phyloP scores from a whole-genome alignment of 2,888 invertebrate genomes.

The Ichneumoninae sp. region DNA sequence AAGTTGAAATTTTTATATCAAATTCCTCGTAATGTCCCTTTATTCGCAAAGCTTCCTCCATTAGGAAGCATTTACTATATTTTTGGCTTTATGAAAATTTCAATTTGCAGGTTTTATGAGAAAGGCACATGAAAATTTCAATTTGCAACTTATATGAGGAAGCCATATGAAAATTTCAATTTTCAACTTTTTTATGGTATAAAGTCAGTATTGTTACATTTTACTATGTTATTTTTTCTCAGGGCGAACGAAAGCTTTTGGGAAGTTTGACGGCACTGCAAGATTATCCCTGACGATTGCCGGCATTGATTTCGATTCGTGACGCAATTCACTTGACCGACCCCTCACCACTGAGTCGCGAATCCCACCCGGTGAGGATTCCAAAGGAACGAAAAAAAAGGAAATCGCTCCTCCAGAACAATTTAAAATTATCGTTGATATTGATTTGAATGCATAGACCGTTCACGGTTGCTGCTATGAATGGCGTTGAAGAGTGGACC shows the following conservation, averaged over 20 bases:
- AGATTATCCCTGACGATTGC: neutral
- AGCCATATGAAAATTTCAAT: too few relatives aligned
- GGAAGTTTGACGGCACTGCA: neutral
- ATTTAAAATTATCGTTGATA: constrained; percentile 44
- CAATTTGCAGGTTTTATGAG: too few relatives aligned
- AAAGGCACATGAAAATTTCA: too few relatives aligned
- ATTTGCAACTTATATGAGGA: too few relatives aligned
- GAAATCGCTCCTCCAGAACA: constrained; percentile 13
- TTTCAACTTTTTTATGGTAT: too few relatives aligned
- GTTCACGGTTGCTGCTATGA: constrained; percentile 23
- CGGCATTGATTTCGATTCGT: neutral
- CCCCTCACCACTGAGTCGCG: neutral
- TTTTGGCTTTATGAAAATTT: too few relatives aligned
- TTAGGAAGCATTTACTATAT: too few relatives aligned
- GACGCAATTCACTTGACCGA: neutral
- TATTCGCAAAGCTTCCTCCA: too few relatives aligned
- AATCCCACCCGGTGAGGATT: neutral
- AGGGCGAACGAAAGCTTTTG: neutral
- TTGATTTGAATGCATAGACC: constrained; percentile 41
- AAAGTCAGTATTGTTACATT: too few relatives aligned
- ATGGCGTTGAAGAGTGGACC: constrained; percentile 33
- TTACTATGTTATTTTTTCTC: too few relatives aligned
- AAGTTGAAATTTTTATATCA: too few relatives aligned
- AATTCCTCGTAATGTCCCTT: too few relatives aligned
- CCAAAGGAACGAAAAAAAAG: neutral